These are phyloP conservation scores for Augochlorella aurata DNA, from an alignment of 2,888 invertebrate genomes.

Conservation along the genomic window DNA sequence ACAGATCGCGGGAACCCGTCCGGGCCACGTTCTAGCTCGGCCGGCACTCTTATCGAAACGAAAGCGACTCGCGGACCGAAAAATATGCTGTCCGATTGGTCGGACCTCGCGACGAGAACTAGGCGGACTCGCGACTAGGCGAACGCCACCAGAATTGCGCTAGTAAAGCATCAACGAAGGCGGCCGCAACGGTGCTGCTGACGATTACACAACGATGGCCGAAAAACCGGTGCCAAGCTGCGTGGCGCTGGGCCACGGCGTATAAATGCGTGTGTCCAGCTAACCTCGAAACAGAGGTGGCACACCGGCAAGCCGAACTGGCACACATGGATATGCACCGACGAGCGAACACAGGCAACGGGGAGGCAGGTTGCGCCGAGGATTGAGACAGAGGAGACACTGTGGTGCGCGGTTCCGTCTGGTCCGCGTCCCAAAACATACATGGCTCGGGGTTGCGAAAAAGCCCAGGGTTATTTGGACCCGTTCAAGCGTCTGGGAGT, in stretches of 20 bases:
- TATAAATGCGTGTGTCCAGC: conserved; percentile 50
- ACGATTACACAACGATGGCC: conserved; percentile 72
- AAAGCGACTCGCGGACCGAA: conserved; percentile 29
- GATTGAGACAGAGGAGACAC: background rate
- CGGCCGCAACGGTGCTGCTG: conserved; percentile 19
- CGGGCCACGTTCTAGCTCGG: no score
- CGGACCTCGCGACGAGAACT: conserved; percentile 56
- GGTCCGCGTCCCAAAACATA: conserved; percentile 28
- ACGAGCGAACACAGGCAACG: background rate
- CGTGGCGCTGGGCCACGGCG: conserved; percentile 72
- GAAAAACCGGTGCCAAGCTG: conserved; percentile 74
- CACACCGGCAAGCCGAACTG: conserved; percentile 8
- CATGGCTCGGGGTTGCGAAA: conserved; percentile 60
- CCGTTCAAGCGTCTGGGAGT: conserved; percentile 20
- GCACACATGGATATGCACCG: background rate
- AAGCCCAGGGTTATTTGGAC: conserved; percentile 66
- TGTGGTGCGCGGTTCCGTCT: background rate
- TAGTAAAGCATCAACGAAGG: conserved; percentile 39
- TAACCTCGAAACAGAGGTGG: conserved; percentile 61
- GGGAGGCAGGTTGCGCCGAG: background rate
- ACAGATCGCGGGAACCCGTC: background rate
- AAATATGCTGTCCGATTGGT: conserved; percentile 46
- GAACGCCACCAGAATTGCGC: conserved; percentile 54
- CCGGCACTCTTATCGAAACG: conserved; percentile 26
- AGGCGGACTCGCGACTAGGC: conserved; percentile 57